Conservation (phyloP, 2,888 invertebrate genomes). For the Morinoia aosen region DNA sequence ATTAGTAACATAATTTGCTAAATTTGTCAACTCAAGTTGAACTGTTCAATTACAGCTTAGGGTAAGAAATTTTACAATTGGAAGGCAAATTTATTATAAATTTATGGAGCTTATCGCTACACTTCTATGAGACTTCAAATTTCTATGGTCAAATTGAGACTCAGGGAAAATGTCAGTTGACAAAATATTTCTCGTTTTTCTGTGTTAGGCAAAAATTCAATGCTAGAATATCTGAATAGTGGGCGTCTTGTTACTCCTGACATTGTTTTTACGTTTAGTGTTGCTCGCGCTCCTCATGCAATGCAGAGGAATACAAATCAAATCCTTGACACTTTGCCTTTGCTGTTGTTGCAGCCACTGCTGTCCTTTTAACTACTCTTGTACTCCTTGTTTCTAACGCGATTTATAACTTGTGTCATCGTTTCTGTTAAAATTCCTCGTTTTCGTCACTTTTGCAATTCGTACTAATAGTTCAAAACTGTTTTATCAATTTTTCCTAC, state of each 20-base stretch:
- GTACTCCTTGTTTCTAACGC: too few species aligned
- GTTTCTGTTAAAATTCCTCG: not conserved
- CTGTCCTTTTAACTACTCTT: not conserved
- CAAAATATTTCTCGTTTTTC: not conserved
- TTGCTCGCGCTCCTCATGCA: not conserved
- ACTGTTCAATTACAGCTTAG: too few species aligned
- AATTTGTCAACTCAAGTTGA: too few species aligned
- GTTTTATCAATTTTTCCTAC: not conserved
- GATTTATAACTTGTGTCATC: not conserved
- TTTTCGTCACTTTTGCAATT: not conserved
- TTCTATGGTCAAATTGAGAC: not conserved
- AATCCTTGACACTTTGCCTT: not conserved
- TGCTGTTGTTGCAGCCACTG: not conserved
- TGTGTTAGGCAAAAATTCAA: not conserved
- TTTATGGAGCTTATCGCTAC: not conserved
- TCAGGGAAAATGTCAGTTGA: not conserved
- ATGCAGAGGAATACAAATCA: not conserved
- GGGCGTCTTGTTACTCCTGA: not conserved
- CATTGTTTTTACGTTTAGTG: not conserved
- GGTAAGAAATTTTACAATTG: too few species aligned
- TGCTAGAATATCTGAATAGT: not conserved
- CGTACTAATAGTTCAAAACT: not conserved
- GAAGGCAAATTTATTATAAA: not conserved
- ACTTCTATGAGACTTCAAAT: not conserved
- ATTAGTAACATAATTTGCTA: too few species aligned